Evolutionary conservation across 2,113 vertebrate genomes (phyloP), one percentile per base, ranked within the genome.

Genomic region (Hipposideros armiger): DNA sequence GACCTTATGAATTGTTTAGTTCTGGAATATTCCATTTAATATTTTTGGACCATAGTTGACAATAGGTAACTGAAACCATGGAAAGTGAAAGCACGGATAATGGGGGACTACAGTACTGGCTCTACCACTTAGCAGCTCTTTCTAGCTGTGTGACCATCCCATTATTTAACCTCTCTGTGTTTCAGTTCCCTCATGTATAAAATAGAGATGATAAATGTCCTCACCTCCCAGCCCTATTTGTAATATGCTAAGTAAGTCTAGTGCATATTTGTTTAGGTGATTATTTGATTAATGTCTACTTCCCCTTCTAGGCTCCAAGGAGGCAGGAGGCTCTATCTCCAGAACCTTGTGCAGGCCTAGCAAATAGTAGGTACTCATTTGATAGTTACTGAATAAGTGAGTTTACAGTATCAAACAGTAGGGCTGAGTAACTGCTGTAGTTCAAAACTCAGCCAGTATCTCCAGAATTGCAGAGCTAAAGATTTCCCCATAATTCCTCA

Each of bases 401-500:
- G 32, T 87, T 94, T 84, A 90, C 10, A 96, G 50, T 54, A 85
- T 58, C 85, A 85, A 36, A 45, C 9, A 47, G 62, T 5, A 60
- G 24, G 95, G 54, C 52, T 76, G 50, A 76, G 42, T 66, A 94
- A 89, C 20, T 45, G n/a, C 19, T 83, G 32, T 76, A 47, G 5
- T 82, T 91, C 60, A 78, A 81, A 91, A 30, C 32, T 72, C n/a
- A 26, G 42, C 40, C 95, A 87, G 5, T 36, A 91, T 47, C 82
- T 94, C 73, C 74, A 72, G 22, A 69, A 77, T 72, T 20, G 1
- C 54, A 85, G 87, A 87, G 58, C 47, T 88, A 28, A 92, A 87
- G 50, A 93, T 90, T 91, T 97, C 67, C 80, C 87, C 81, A 86
- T 95, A 95, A 96, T 92, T 91, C n/a, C 67, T 97, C 86, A 96